Evolutionary conservation across 2,797 vertebrate genomes (phyloP).

Genomic region (Eulemur rubriventer): DNA sequence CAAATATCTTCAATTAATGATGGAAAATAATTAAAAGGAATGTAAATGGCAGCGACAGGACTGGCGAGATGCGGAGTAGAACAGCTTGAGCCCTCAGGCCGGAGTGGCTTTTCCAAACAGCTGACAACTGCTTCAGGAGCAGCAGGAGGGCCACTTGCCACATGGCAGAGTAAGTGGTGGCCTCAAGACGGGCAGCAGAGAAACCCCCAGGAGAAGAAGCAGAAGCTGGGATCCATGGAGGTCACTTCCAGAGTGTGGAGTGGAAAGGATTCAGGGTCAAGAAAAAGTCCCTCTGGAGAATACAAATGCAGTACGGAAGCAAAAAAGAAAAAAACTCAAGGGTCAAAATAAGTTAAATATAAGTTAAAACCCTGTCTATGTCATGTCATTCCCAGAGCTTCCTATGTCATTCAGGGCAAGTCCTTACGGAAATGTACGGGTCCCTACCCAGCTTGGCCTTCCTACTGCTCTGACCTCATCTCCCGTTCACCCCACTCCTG

Average conservation of each 20-base stretch:
- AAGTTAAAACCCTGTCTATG: not conserved
- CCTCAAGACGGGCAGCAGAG: not conserved
- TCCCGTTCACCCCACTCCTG: not conserved
- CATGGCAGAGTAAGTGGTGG: not conserved
- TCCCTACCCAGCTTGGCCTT: fast-evolving
- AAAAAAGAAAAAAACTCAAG: not conserved
- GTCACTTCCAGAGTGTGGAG: not conserved
- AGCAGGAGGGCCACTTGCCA: not conserved
- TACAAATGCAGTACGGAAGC: not conserved
- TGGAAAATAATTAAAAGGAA: not conserved
- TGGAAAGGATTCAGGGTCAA: not conserved
- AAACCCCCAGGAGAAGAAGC: not conserved
- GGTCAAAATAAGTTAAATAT: not conserved
- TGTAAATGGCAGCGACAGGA: not conserved
- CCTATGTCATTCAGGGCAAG: not conserved
- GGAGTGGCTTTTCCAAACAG: not conserved
- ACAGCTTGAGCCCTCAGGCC: not conserved
- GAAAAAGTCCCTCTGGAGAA: not conserved
- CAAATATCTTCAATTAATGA: not conserved
- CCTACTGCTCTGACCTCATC: too few relatives aligned
- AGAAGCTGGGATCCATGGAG: not conserved
- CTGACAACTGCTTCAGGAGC: too few relatives aligned
- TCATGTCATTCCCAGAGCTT: not conserved
- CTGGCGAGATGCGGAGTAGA: too few relatives aligned
- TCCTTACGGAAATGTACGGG: not conserved